phyloP scores from a whole-genome alignment of 2,888 invertebrate species.

The Drosophila birchii region DNA sequence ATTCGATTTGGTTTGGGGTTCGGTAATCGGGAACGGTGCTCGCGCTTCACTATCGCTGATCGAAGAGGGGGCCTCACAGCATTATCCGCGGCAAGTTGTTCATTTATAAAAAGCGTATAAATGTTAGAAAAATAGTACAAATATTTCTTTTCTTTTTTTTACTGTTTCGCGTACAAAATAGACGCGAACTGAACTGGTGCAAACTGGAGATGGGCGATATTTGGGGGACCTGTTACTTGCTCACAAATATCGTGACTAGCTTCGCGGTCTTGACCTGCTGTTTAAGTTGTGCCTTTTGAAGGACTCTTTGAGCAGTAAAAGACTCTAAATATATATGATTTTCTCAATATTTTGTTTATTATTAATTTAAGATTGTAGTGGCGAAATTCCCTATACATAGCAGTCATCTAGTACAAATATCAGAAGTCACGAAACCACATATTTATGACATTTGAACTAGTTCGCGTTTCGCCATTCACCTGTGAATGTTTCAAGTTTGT shows the following conservation, averaged over 20 bases:
- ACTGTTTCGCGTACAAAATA: conserved; percentile 76
- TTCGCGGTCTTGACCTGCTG: background rate
- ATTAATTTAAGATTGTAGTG: too few relatives aligned
- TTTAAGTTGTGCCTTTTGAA: background rate
- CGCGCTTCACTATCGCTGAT: conserved; percentile 49
- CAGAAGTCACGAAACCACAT: too few relatives aligned
- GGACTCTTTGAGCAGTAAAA: background rate
- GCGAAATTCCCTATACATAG: too few relatives aligned
- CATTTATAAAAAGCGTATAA: conserved; percentile 75
- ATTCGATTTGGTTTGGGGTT: conserved; percentile 56
- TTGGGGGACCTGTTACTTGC: conserved; percentile 21
- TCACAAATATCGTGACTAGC: conserved; percentile 6
- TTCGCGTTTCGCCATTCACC: too few relatives aligned
- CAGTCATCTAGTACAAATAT: too few relatives aligned
- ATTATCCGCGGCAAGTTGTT: conserved; percentile 63
- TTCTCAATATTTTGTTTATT: too few relatives aligned
- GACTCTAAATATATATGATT: too few relatives aligned
- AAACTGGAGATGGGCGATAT: conserved; percentile 52
- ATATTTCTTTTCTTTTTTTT: conserved; percentile 72
- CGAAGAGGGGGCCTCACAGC: conserved; percentile 63
- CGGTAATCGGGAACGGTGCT: conserved; percentile 49
- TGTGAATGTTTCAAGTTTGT: too few relatives aligned
- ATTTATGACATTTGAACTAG: too few relatives aligned
- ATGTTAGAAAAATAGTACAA: conserved; percentile 73
- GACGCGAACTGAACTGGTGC: conserved; percentile 71